Conservation (phyloP, 2,113 vertebrate genomes). For the Marcusenius ussheri region DNA sequence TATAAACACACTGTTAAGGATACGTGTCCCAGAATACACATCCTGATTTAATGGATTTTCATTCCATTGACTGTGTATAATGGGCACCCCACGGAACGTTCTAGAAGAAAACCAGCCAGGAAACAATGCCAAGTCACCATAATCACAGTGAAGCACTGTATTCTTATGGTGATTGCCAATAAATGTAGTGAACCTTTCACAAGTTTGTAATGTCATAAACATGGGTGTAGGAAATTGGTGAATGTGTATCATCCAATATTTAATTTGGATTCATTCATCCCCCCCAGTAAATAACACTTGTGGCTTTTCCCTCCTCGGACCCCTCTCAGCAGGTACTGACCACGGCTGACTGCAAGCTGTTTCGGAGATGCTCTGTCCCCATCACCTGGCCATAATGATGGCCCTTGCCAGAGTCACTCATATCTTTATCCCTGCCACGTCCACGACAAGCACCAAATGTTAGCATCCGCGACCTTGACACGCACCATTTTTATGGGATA, state of each 20-base stretch:
- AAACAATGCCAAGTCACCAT: not conserved
- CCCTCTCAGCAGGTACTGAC: not conserved
- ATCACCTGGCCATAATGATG: not conserved
- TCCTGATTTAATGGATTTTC: not conserved
- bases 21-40: slow-evolving; percentile 9
- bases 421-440: not conserved
- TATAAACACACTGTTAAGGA: not conserved
- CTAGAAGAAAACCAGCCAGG: not conserved
- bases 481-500: not conserved
- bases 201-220: not conserved
- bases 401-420: not conserved
- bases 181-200: not conserved
- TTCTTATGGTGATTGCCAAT: not conserved
- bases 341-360: not conserved
- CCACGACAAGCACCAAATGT: not conserved
- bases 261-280: not conserved
- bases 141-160: not conserved
- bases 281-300: not conserved
- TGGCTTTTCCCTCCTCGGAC: not conserved
- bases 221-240: not conserved
- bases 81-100: not conserved
- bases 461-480: not conserved
- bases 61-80: not conserved
- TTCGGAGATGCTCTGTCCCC: not conserved
- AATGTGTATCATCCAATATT: not conserved